These are phyloP conservation scores for Coecobrya sp. DNA, from an alignment of 2,888 invertebrate species.

Conservation along the genomic window DNA sequence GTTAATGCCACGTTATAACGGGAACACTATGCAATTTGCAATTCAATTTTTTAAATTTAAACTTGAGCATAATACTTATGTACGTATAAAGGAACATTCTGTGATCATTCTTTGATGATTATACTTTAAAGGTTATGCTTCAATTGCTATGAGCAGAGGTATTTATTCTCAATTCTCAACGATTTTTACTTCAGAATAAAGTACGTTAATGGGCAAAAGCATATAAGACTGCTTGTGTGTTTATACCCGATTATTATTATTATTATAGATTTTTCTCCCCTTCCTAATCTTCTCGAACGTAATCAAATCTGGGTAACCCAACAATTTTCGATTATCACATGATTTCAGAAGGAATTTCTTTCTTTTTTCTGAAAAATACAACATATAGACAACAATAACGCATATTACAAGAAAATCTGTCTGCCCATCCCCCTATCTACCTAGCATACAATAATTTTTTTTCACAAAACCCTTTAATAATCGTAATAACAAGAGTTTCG, in stretches of 20 bases:
- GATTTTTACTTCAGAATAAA: too few species aligned
- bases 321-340: conserved; percentile 32
- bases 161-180: too few species aligned
- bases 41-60: conserved; percentile 3
- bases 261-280: conserved; percentile 2
- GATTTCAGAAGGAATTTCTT: not conserved
- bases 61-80: not conserved
- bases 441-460: not conserved
- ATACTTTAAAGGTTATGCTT: not conserved
- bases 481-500: conserved; percentile 13
- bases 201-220: not conserved
- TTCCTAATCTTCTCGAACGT: not conserved
- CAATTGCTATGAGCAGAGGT: too few species aligned
- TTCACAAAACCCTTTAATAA: conserved; percentile 19
- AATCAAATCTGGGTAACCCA: conserved; percentile 47
- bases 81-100: too few species aligned
- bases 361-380: not conserved
- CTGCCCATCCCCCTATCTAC: conserved; percentile 6
- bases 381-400: too few species aligned
- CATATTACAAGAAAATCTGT: not conserved
- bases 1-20: conserved; percentile 6
- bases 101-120: not conserved
- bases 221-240: not conserved
- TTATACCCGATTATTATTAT: conserved; percentile 11
- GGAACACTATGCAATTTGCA: conserved; percentile 16